Conservation (phyloP, 2,113 vertebrate genomes). For the Cygnus buccinator region DNA sequence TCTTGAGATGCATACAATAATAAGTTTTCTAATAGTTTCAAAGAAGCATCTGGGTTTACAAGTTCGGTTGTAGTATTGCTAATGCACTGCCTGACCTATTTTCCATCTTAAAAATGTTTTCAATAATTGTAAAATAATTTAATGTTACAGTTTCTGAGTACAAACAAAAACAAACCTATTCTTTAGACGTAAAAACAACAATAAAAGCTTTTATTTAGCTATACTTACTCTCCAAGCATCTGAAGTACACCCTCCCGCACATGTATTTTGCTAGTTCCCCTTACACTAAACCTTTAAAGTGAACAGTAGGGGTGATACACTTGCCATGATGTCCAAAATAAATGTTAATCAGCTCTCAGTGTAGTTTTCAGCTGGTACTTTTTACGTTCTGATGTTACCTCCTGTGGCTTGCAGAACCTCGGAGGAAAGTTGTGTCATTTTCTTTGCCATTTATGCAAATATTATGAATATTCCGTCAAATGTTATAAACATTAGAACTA, state of each 20-base stretch:
- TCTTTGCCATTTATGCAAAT: background rate
- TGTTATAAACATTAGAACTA: too few species aligned
- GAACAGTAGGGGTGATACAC: background rate
- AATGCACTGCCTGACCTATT: background rate
- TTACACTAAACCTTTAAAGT: background rate
- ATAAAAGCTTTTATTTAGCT: background rate
- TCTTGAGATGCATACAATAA: background rate
- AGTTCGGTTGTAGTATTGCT: background rate
- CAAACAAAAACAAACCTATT: background rate
- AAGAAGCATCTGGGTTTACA: background rate
- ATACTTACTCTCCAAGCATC: background rate
- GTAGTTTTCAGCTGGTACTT: background rate
- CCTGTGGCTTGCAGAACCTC: background rate
- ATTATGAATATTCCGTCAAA: background rate
- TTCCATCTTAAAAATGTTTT: background rate
- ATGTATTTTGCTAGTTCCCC: background rate
- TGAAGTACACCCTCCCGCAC: background rate
- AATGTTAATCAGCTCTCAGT: background rate
- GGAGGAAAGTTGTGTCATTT: background rate
- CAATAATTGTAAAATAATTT: background rate
- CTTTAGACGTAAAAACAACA: background rate
- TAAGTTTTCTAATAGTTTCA: background rate
- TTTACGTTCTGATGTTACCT: background rate
- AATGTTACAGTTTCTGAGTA: background rate
- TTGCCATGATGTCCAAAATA: background rate